Evolutionary conservation across 2,888 invertebrate genomes (phyloP).

Genomic region (Cantharis rustica): DNA sequence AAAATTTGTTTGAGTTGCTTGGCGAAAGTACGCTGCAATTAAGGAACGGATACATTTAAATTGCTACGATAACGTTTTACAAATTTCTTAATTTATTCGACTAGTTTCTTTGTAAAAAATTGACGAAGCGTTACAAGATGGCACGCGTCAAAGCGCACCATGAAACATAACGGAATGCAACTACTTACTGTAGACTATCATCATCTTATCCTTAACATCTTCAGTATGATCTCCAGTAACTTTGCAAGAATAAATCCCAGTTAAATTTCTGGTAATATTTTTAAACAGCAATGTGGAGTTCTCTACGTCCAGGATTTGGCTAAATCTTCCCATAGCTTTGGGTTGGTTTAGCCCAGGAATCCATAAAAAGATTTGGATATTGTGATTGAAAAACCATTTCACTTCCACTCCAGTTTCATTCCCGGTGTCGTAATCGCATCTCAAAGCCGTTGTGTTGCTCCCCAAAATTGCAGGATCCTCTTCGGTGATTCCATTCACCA

Average conservation of each 20-base stretch:
- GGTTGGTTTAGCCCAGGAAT: slow-evolving; percentile 49
- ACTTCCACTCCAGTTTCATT: slow-evolving; percentile 55
- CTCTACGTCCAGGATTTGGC: slow-evolving; percentile 53
- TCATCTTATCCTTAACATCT: slow-evolving; percentile 52
- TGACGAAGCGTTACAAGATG: slow-evolving; percentile 45
- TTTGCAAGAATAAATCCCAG: slow-evolving; percentile 62
- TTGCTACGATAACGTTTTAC: not conserved
- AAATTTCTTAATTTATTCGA: not conserved
- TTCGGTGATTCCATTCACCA: slow-evolving; percentile 44
- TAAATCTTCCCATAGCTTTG: slow-evolving; percentile 48
- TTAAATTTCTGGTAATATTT: slow-evolving; percentile 57
- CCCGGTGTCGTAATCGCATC: slow-evolving; percentile 57
- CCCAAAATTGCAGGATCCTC: slow-evolving; percentile 32
- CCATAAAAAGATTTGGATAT: slow-evolving; percentile 60
- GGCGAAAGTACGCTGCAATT: not conserved
- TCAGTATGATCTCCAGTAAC: slow-evolving; percentile 59
- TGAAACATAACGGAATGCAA: not conserved
- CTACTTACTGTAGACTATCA: slow-evolving; percentile 64
- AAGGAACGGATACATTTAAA: not conserved
- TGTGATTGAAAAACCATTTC: slow-evolving; percentile 58
- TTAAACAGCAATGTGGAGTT: slow-evolving; percentile 60
- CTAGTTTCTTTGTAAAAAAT: slow-evolving; percentile 39
- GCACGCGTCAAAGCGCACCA: slow-evolving; percentile 40
- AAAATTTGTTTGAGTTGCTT: no score
- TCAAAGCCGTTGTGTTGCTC: slow-evolving; percentile 53